These are phyloP conservation scores for Athrips mouffetella DNA, from an alignment of 2,888 invertebrate species.

Conservation along the genomic window DNA sequence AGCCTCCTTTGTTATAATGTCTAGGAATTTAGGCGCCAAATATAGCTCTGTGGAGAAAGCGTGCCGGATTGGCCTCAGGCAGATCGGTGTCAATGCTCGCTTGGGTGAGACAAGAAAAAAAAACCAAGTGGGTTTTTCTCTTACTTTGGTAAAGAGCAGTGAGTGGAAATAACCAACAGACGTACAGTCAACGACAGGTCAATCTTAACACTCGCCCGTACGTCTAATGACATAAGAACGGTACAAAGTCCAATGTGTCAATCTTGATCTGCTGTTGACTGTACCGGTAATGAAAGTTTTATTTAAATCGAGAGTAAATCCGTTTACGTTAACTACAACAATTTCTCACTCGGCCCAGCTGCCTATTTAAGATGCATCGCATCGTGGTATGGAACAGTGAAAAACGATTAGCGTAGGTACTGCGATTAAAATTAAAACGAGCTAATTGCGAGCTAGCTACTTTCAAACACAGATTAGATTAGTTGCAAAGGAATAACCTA, in stretches of 20 bases:
- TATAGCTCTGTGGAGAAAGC: slow-evolving; percentile 52
- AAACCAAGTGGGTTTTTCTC: slow-evolving; percentile 25
- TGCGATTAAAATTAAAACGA: too few relatives aligned
- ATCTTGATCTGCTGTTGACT: too few relatives aligned
- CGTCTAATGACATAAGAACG: too few relatives aligned
- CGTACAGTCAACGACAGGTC: too few relatives aligned
- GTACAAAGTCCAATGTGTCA: too few relatives aligned
- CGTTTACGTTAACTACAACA: background rate
- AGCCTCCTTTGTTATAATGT: too few relatives aligned
- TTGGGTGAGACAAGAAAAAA: slow-evolving; percentile 29
- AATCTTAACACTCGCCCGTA: too few relatives aligned
- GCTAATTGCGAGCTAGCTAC: too few relatives aligned
- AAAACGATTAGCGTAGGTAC: background rate
- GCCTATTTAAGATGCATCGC: background rate
- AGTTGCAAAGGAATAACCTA: too few relatives aligned
- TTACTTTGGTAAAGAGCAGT: background rate
- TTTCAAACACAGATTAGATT: too few relatives aligned
- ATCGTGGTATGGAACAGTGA: background rate
- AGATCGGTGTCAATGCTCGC: slow-evolving; percentile 47
- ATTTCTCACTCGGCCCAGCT: slow-evolving; percentile 3
- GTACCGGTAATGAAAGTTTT: slow-evolving; percentile 10
- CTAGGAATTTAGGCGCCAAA: slow-evolving; percentile 70
- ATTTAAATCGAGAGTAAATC: slow-evolving; percentile 8
- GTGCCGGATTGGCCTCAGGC: slow-evolving; percentile 46
- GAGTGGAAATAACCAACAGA: slow-evolving; percentile 4